These are phyloP conservation scores for Lagorchestes hirsutus DNA, from an alignment of 2,797 vertebrate species.

Conservation along the genomic window DNA sequence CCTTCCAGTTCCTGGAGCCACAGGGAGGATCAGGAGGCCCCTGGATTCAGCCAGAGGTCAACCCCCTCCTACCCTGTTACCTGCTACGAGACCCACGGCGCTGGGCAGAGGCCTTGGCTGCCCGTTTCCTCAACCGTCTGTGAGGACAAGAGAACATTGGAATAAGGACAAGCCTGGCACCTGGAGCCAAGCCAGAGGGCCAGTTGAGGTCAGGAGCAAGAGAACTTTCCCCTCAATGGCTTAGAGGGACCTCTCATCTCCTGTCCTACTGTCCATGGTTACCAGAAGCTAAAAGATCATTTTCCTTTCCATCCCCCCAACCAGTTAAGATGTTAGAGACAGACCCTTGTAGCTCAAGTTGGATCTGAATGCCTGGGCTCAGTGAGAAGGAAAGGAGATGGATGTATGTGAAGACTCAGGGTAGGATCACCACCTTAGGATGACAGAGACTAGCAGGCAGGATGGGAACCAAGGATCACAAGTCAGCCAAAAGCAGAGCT, in stretches of 20 bases:
- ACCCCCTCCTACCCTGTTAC: constrained; percentile 85
- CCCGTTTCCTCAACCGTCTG: constrained; percentile 90
- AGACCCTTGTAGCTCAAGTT: not conserved
- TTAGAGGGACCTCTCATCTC: not conserved
- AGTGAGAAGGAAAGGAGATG: not conserved
- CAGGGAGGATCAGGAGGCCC: constrained; percentile 69
- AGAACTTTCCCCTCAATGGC: not conserved
- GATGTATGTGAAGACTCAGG: not conserved
- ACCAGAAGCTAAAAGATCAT: not conserved
- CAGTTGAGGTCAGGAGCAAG: constrained; percentile 2
- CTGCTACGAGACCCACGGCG: constrained; percentile 87
- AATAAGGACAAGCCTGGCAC: constrained; percentile 19
- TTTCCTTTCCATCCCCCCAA: not conserved
- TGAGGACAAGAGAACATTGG: constrained; percentile 84
- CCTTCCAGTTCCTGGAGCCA: constrained; percentile 78
- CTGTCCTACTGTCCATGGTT: not conserved
- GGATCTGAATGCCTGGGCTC: not conserved
- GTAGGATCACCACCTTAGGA: not conserved
- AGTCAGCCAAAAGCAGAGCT: not conserved
- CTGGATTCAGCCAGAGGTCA: constrained; percentile 44
- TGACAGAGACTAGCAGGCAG: not conserved
- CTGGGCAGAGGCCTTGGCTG: constrained; percentile 83
- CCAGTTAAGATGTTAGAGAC: not conserved
- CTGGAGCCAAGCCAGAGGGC: constrained; percentile 39
- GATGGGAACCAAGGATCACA: not conserved